Base-by-base conservation (phyloP, 2,888 invertebrate species). In the Nycteola revayana region DNA sequence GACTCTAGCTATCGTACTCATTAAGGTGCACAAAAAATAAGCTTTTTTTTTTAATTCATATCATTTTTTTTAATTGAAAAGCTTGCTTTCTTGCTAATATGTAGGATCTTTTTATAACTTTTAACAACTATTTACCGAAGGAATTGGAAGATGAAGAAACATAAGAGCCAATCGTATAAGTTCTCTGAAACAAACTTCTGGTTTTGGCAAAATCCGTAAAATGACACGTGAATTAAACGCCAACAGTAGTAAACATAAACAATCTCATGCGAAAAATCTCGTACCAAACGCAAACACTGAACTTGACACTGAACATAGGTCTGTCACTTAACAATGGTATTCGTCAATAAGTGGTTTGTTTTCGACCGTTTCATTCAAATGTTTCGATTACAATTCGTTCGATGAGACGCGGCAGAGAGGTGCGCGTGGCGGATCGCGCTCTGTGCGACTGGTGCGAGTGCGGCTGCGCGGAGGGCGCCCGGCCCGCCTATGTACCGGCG, bases 361-460 rank as follows among this genome's bases (percentile, higher is more conserved):
- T 49, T 61, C 62, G 68, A 66, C 72, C 63, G 72, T 68, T 71
- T 60, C 45, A 70, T 76, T 75, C 69, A 68, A 73, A 75, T 64
- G 49, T 62, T 64, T 73, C 67, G 70, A 60, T 68, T 53, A 41
- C 43, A 51, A 58, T 60, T 74, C 65, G 73, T 62, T 71, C 52
- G 45, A 36, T 49, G 23, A 32, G 32, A 42, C 55, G 50, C 56
- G 36, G 32, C 25, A 51, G 43, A 73, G 58, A 71, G 65, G 84
- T 84, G 84, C 83, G 84, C 84, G 72, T 82, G 64, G 65, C 69
- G 61, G 69, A 66, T 78, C 84, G 84, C 80, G 74, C 79, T 66
- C 66, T 53, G 63, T 58, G 63, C 71, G 77, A 86, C 85, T 86
- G 80, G 63, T 56, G 53, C 36, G 33, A 42, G 43, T 43, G 57